Percentiles rank a stretch among this genome's conserved stretches.
Evolutionary conservation across 1,140 invertebrate species (phyloP).

Genomic region (Holcopasites calliopsidis): DNA sequence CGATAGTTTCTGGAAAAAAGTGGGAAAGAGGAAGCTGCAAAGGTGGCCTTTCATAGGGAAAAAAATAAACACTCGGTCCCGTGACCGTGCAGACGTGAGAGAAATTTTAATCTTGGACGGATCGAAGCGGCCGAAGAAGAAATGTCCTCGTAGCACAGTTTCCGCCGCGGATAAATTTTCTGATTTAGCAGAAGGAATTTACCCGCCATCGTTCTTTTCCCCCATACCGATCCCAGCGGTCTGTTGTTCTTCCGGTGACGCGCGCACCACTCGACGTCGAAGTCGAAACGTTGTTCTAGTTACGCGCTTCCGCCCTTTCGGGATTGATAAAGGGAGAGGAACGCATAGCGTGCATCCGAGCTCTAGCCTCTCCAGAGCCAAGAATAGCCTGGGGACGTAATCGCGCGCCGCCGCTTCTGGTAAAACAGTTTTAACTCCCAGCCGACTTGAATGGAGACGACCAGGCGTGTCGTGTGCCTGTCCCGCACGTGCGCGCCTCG

Average conservation of each 20-base stretch:
- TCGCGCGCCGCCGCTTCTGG: slow-evolving; percentile 57
- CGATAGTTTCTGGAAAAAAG: not conserved
- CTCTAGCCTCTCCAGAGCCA: slow-evolving; percentile 42
- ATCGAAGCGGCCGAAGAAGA: slow-evolving; percentile 2
- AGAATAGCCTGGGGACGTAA: slow-evolving; percentile 50
- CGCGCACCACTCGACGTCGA: not conserved
- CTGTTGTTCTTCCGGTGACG: slow-evolving; percentile 47
- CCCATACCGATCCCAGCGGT: not conserved
- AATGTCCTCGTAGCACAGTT: slow-evolving; percentile 32
- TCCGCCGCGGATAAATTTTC: slow-evolving; percentile 27
- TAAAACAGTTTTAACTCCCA: slow-evolving; percentile 54
- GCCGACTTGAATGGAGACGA: slow-evolving; percentile 28
- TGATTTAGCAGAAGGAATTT: slow-evolving; percentile 27
- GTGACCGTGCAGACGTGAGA: slow-evolving; percentile 28
- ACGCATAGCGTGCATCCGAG: slow-evolving; percentile 1
- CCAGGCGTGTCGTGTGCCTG: slow-evolving; percentile 39
- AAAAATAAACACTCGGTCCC: slow-evolving; percentile 27
- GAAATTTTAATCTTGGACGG: slow-evolving; percentile 31
- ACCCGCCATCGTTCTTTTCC: slow-evolving; percentile 13
- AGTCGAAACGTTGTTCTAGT: slow-evolving; percentile 46
- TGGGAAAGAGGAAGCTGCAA: not conserved
- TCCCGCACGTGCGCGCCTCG: slow-evolving; percentile 34
- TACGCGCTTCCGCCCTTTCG: slow-evolving; percentile 41
- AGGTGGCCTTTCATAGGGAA: slow-evolving; percentile 14
- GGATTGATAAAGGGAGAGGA: not conserved